Percentiles rank a stretch among this genome's conserved stretches.
These are phyloP conservation scores for Crypturellus undulatus DNA, from an alignment of 2,113 vertebrate genomes.

Conservation along the genomic window DNA sequence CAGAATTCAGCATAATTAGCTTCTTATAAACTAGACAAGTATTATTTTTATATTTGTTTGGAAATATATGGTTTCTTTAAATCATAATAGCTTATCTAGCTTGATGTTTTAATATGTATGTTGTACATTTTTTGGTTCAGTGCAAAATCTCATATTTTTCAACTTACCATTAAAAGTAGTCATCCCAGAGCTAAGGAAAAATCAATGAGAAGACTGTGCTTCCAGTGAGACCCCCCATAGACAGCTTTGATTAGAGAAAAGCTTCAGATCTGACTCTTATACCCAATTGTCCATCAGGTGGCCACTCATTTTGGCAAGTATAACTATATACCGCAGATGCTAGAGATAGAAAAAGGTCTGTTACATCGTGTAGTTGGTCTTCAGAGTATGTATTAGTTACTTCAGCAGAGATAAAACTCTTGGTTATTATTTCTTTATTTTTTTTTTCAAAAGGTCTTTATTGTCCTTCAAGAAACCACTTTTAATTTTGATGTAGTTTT, in stretches of 20 bases:
- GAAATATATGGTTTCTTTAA: background rate
- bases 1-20: background rate
- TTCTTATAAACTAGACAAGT: background rate
- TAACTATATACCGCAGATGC: background rate
- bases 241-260: conserved; percentile 58
- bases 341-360: background rate
- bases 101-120: background rate
- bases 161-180: conserved; percentile 22
- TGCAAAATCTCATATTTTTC: conserved; percentile 36
- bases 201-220: conserved; percentile 27
- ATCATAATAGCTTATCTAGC: background rate
- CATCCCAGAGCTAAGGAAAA: conserved; percentile 29
- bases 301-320: background rate
- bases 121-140: background rate
- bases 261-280: conserved; percentile 15
- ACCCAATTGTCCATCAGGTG: conserved; percentile 41
- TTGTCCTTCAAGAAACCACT: background rate
- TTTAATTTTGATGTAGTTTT: background rate
- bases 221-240: conserved; percentile 37
- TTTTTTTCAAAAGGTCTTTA: background rate
- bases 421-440: background rate
- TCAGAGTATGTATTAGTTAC: background rate
- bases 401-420: background rate
- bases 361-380: background rate
- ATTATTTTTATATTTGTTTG: background rate